Base-by-base conservation (phyloP, 2,888 invertebrate genomes). In the Drepanosiphum platanoidis region DNA sequence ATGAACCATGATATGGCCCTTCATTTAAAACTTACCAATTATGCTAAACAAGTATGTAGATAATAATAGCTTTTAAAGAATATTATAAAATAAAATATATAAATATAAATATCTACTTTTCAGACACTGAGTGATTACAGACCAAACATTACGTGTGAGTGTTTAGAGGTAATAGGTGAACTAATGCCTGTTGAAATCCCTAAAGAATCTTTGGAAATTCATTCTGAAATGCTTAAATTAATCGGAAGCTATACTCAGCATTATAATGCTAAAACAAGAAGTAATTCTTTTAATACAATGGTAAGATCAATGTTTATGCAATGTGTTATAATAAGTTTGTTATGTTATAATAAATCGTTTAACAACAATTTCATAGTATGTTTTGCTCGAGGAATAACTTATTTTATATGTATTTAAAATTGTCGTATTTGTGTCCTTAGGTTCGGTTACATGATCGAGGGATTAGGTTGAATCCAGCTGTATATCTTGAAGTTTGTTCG, bases 231-330 rank as follows among this genome's bases (percentile, higher is more conserved):
- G 87, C 91, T 95, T 13, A 93, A 93, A 88, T 91, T 97, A 82
- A 92, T 98, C n/a, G 94, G 94, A 34, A 94, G 94, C 87, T 97
- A 96, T 90, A 95, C 96, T 71, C 93, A 95, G 90, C 93, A 92
- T 89, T 92, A 96, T 90, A 98, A 98, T 91, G 96, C 97, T 0
- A 92, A 97, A 88, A 97, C 98, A 9, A 92, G 98, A 61, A 94
- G 96, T 87, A 95, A 95, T 89, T 96, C 98, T 0, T 95, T 97
- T 89, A 93, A 95, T 88, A 95, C 97, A 0, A 92, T 97, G 89
- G 93, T 97, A 72, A 93, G 89, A 78, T 5, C n/a, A 36, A 68
- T 36, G 9, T 18, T 64, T 39, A 15, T 18, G n/a, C 39, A 34
- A 30, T 32, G 15, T 77, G 22, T 34, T 1, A n/a, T 64, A 30